A percentile compares a stretch with the other conserved stretches of the same genome.
phyloP scores from a whole-genome alignment of 2,797 vertebrate genomes.

The Lutjanus argentimaculatus region DNA sequence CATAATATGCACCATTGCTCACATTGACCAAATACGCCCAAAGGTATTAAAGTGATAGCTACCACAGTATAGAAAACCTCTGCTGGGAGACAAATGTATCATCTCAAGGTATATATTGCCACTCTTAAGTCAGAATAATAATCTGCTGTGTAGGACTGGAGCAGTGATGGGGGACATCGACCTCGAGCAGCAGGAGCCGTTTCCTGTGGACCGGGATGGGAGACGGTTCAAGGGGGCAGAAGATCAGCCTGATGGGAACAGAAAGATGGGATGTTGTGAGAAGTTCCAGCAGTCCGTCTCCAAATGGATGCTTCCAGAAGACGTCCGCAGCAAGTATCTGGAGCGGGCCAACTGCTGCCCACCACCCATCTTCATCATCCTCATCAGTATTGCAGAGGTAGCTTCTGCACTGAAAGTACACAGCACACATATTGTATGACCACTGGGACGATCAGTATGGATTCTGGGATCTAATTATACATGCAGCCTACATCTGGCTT shows the following conservation, averaged over 20 bases:
- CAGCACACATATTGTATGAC: background rate
- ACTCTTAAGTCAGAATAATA: background rate
- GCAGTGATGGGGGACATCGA: constrained; percentile 74
- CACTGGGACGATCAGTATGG: constrained; percentile 24
- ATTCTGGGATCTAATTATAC: constrained; percentile 44
- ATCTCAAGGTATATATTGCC: background rate
- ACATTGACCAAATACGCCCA: background rate
- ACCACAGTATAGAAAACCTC: background rate
- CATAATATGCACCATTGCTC: no score
- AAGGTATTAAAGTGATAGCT: background rate
- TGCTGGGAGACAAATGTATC: background rate
- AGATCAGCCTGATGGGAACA: constrained; percentile 17
- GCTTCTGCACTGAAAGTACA: background rate
- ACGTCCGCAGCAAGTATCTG: constrained; percentile 81
- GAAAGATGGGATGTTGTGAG: constrained; percentile 69
- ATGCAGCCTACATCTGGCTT: constrained; percentile 35
- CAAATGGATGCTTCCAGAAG: constrained; percentile 91
- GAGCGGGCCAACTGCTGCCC: constrained; percentile 92
- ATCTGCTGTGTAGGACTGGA: constrained; percentile 8
- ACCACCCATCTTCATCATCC: constrained; percentile 92
- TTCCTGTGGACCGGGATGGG: constrained; percentile 63
- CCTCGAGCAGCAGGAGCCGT: constrained; percentile 73
- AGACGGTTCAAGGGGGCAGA: rapidly evolving
- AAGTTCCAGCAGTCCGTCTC: constrained; percentile 87
- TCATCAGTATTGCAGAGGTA: constrained; percentile 91